Evolutionary conservation across 2,797 vertebrate genomes (phyloP).

Genomic region (Notoglanidium macrostoma): DNA sequence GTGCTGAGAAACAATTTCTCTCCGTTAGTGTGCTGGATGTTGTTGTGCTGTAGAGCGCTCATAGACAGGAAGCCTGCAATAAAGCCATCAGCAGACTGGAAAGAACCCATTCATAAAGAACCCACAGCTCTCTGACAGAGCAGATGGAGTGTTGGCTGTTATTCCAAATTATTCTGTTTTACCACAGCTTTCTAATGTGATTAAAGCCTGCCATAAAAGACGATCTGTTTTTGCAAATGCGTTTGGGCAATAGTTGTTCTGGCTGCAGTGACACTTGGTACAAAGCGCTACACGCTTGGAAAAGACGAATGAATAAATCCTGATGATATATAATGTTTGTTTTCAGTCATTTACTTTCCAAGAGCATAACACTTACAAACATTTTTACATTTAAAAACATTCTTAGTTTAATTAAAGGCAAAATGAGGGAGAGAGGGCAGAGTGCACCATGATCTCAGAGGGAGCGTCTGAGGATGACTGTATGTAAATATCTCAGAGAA

Average conservation of each 20-base stretch:
- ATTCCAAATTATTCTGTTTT: constrained; percentile 56
- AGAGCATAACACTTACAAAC: constrained; percentile 54
- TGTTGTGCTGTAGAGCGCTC: constrained; percentile 55
- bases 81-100: constrained; percentile 55
- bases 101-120: constrained; percentile 56
- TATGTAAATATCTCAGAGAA: constrained; percentile 44
- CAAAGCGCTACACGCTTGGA: constrained; percentile 18
- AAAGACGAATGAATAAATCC: constrained; percentile 41
- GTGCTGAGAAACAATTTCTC: constrained; percentile 59
- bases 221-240: constrained; percentile 54
- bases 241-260: constrained; percentile 21
- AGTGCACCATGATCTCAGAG: constrained; percentile 38
- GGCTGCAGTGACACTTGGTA: background rate
- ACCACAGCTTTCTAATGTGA: constrained; percentile 59
- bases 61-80: constrained; percentile 54
- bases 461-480: constrained; percentile 15
- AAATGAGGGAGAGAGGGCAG: constrained; percentile 28
- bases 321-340: constrained; percentile 40
- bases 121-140: constrained; percentile 34
- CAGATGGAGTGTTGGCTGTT: constrained; percentile 45
- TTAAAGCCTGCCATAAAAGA: constrained; percentile 59
- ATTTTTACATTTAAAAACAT: no score
- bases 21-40: constrained; percentile 44
- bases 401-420: constrained; percentile 51
- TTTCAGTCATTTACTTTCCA: constrained; percentile 54